Evolutionary conservation across 2,113 vertebrate species (phyloP).

Genomic region (Anarhynchus alexandrinus): DNA sequence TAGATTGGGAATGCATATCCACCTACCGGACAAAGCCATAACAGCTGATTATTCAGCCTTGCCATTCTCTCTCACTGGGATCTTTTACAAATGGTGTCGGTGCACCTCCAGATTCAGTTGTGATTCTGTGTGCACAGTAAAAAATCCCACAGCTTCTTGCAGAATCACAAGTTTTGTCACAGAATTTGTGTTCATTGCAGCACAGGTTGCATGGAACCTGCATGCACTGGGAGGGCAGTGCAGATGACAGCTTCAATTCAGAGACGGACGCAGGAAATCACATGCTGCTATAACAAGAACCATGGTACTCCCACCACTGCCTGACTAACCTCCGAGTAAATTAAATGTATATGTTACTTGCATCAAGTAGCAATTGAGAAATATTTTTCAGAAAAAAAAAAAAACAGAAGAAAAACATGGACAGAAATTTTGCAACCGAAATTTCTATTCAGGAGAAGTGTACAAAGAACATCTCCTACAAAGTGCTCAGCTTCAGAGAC

Average conservation of each 20-base stretch:
- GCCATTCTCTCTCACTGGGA: background rate
- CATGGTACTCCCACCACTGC: background rate
- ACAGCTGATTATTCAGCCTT: background rate
- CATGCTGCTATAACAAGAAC: background rate
- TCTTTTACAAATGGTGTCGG: background rate
- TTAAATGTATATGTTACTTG: background rate
- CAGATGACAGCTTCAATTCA: background rate
- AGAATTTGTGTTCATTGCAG: background rate
- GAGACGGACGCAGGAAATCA: background rate
- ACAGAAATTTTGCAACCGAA: background rate
- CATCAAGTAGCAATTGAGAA: background rate
- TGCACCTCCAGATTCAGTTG: background rate
- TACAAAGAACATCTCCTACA: background rate
- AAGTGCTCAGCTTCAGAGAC: background rate
- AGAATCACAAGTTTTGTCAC: background rate
- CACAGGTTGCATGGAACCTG: background rate
- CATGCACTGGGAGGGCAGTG: background rate
- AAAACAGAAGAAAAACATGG: background rate
- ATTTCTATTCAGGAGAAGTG: background rate
- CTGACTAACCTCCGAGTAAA: background rate
- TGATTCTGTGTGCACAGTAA: background rate
- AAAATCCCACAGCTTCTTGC: background rate
- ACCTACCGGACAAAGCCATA: background rate
- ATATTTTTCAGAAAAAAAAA: background rate
- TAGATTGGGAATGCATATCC: background rate